Evolutionary conservation across 2,113 vertebrate genomes (phyloP), one percentile per base, ranked within the genome.

Genomic region (Upupa epops): DNA sequence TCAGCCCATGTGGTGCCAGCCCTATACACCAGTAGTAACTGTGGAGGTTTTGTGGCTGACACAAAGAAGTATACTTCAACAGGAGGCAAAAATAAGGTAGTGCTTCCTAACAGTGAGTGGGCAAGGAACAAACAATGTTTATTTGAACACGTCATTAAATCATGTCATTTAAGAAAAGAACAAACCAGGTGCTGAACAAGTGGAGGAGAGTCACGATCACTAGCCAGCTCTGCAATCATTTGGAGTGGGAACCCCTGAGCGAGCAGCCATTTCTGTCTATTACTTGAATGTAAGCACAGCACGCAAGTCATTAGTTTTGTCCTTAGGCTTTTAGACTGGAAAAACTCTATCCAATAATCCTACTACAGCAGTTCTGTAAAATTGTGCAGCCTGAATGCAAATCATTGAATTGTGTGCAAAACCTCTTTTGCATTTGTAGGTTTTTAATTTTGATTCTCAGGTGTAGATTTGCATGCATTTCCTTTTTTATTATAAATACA

Each of bases 281-380:
- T 94, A 86, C 72, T 76, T n/a, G 3, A 74, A 74, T 88, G 40
- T 65, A 83, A 92, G 86, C 86, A 90, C 94, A 95, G 92, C 83
- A 90, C 79, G 84, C 14, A 49, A 74, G 73, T 49, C 13, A 72
- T 94, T 93, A 83, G 55, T 61, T 93, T 83, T 73, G 61, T 70
- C 64, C 73, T 77, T 78, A 60, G 48, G 58, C 66, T 92, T 93
- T 81, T 42, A 72, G 45, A 24, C 58, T 81, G 40, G 40, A 88
- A 95, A 94, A 71, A 28, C 7, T 85, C 78, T 71, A 36, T 40
- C 49, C 69, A 80, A 36, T 83, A 91, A 95, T 87, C 56, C 49
- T 74, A 24, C 66, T 87, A 60, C 55, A 63, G 56, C 37, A 45
- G 60, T 92, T 64, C 61, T 94, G 64, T 66, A 85, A 73, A 89